phyloP scores from a whole-genome alignment of 2,888 invertebrate species.

The Brachycybe producta region DNA sequence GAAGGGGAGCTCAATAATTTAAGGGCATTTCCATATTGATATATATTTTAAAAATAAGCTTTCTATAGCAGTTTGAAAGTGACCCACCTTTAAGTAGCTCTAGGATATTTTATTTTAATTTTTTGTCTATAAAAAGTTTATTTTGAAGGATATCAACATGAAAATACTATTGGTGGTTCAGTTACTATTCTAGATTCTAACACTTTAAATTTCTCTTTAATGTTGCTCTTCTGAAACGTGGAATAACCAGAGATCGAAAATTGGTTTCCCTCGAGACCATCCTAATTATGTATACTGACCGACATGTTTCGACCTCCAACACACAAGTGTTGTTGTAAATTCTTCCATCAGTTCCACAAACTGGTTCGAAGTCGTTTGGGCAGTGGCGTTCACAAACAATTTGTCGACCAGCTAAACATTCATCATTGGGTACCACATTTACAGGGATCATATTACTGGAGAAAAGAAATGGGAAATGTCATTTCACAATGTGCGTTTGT shows the following conservation, averaged over 20 bases:
- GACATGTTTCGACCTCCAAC: constrained; percentile 66
- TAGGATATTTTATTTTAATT: neutral
- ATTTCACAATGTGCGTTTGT: no score
- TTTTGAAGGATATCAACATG: no score
- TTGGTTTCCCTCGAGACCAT: neutral
- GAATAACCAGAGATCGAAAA: no score
- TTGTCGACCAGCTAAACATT: constrained; percentile 40
- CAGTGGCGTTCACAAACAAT: constrained; percentile 11
- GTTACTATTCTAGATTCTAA: no score
- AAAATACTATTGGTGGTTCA: no score
- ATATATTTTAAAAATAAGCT: no score
- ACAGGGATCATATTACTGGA: constrained; percentile 21
- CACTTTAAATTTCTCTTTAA: no score
- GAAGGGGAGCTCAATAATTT: no score
- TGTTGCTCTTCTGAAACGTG: no score
- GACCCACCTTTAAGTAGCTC: neutral
- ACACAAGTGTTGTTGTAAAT: constrained; percentile 74
- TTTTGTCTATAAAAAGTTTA: no score
- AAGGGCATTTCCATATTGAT: no score
- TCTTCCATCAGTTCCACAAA: constrained; percentile 74
- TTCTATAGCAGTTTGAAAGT: no score
- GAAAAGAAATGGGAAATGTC: neutral
- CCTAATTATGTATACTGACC: constrained; percentile 45
- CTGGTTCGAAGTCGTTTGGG: constrained; percentile 49
- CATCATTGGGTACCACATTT: constrained; percentile 31